A percentile compares a stretch with the other conserved stretches of the same genome.
Conservation (phyloP, 2,113 vertebrate genomes). For the Bubo blakistoni region DNA sequence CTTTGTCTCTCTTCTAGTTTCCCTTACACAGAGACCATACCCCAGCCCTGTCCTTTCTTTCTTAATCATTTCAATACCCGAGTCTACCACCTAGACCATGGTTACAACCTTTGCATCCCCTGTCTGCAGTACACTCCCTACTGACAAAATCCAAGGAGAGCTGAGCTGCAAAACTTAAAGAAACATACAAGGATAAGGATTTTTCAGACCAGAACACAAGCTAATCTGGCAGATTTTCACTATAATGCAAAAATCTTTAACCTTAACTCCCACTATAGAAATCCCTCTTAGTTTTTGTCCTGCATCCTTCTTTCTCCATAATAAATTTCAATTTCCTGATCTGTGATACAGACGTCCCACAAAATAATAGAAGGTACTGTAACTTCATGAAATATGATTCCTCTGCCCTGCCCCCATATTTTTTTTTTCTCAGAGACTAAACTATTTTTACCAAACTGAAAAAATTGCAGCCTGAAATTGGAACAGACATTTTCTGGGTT, state of each 20-base stretch:
- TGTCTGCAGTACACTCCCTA: background rate
- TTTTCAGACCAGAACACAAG: background rate
- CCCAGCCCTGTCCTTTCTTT: background rate
- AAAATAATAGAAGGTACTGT: background rate
- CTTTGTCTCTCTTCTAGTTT: background rate
- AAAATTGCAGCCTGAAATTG: background rate
- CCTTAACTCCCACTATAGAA: background rate
- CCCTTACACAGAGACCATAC: background rate
- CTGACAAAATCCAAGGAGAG: background rate
- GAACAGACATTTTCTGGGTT: background rate
- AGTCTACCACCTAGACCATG: background rate
- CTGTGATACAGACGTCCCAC: background rate
- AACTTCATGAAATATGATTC: background rate
- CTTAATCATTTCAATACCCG: background rate
- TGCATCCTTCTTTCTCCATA: background rate
- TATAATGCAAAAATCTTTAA: background rate
- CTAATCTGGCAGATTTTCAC: background rate
- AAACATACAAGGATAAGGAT: fast-evolving
- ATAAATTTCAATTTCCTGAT: background rate
- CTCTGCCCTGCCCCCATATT: fast-evolving
- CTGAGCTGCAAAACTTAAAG: background rate
- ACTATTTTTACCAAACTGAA: background rate
- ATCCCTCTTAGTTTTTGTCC: background rate
- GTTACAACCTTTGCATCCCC: fast-evolving
- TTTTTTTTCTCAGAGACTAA: background rate